A percentile compares a stretch with the other conserved stretches of the same genome.
Conservation (phyloP, 2,113 vertebrate species). For the Silurus glanis region DNA sequence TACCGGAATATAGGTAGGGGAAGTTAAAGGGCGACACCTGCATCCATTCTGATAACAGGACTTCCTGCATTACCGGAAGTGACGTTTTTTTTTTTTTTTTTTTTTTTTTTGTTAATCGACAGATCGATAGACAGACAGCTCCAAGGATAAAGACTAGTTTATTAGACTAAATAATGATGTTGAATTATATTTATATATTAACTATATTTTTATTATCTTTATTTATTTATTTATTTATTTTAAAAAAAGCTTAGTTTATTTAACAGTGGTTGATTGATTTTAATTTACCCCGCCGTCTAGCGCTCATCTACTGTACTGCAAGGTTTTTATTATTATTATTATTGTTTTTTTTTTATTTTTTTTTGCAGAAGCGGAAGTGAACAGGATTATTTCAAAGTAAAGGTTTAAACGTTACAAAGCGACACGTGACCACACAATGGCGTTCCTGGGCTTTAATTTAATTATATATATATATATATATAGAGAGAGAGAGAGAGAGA, state of each 20-base stretch:
- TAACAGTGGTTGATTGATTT: background rate
- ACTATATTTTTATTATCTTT: no score
- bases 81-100: background rate
- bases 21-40: conserved; percentile 47
- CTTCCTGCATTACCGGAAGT: conserved; percentile 39
- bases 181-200: no score
- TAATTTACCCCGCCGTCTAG: background rate
- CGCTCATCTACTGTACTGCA: no score
- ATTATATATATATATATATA: no score
- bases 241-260: background rate
- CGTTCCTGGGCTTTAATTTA: background rate
- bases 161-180: no score
- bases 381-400: background rate
- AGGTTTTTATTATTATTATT: no score
- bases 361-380: background rate
- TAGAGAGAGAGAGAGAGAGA: no score
- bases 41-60: conserved; percentile 18
- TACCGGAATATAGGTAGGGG: conserved; percentile 42
- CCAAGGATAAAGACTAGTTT: no score
- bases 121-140: no score
- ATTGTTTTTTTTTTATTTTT: background rate
- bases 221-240: background rate
- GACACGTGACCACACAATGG: no score
- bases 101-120: background rate
- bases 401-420: background rate